Evolutionary conservation across 2,888 invertebrate species (phyloP).

Genomic region (Neoitamus cyanurus): DNA sequence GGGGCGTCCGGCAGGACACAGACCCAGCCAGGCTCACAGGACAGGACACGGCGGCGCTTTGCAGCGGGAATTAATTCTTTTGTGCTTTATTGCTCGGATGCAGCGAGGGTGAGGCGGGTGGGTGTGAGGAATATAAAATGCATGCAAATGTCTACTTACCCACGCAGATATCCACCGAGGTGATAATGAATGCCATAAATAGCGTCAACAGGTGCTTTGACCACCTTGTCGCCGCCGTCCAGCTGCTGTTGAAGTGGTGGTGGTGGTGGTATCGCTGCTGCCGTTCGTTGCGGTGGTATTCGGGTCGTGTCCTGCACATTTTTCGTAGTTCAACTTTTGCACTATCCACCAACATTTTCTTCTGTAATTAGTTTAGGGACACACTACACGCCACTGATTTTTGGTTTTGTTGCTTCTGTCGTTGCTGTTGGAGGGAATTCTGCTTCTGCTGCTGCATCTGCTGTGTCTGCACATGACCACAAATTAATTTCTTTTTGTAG

Average conservation of each 20-base stretch:
- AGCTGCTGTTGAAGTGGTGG: not conserved
- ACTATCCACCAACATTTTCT: not conserved
- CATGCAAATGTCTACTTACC: conserved; percentile 33
- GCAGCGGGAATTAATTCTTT: not conserved
- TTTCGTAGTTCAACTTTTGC: conserved; percentile 4
- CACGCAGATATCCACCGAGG: conserved; percentile 40
- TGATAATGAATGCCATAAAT: conserved; percentile 43
- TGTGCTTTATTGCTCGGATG: not conserved
- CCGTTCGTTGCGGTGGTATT: not conserved
- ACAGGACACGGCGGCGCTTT: not conserved
- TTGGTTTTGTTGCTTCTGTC: not conserved
- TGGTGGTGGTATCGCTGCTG: not conserved
- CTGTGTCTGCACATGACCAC: not conserved
- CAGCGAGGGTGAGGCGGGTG: not conserved
- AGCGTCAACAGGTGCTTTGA: conserved; percentile 42
- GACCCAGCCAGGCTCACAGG: not conserved
- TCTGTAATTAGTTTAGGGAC: conserved; percentile 21
- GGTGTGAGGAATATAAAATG: not conserved
- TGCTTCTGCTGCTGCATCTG: not conserved
- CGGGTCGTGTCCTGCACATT: conserved; percentile 14
- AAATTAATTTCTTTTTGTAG: not conserved
- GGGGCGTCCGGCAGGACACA: not conserved
- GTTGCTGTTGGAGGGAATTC: not conserved
- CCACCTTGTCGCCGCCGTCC: conserved; percentile 22
- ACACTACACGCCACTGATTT: conserved; percentile 4